These are phyloP conservation scores for Synanceia verrucosa DNA, from an alignment of 2,797 vertebrate species.

Conservation along the genomic window DNA sequence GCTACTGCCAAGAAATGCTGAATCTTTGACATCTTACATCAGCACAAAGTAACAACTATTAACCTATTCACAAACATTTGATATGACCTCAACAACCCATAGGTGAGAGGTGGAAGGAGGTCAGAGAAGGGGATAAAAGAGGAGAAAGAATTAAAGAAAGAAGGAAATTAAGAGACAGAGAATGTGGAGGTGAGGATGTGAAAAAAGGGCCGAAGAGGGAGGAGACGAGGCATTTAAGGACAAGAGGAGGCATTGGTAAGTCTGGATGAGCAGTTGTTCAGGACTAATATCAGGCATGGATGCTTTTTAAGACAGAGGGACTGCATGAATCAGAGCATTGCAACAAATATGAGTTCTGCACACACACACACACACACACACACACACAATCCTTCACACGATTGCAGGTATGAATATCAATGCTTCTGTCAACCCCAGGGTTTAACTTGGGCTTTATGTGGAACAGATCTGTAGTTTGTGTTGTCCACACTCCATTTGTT, in stretches of 20 bases:
- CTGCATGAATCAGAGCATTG: conserved; percentile 37
- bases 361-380: conserved; percentile 34
- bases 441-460: conserved; percentile 32
- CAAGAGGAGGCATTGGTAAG: background rate
- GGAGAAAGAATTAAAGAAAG: background rate
- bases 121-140: background rate
- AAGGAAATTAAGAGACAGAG: background rate
- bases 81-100: background rate
- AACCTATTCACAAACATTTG: conserved; percentile 6
- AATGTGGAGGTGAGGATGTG: background rate
- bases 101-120: background rate
- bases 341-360: conserved; percentile 32
- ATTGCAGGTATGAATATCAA: conserved; percentile 54
- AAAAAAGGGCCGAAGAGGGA: background rate
- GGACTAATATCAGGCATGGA: conserved; percentile 60
- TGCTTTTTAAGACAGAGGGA: conserved; percentile 40
- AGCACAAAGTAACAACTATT: background rate
- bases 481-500: conserved; percentile 49
- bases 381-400: conserved; percentile 3
- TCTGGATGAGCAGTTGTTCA: conserved; percentile 10
- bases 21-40: background rate
- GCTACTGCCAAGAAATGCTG: background rate
- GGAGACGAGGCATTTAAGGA: background rate
- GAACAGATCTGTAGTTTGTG: conserved; percentile 52
- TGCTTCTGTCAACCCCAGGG: conserved; percentile 23